Evolutionary conservation across 2,113 vertebrate species (phyloP), one percentile per base, ranked within the genome.

Genomic region (Emberiza fucata): DNA sequence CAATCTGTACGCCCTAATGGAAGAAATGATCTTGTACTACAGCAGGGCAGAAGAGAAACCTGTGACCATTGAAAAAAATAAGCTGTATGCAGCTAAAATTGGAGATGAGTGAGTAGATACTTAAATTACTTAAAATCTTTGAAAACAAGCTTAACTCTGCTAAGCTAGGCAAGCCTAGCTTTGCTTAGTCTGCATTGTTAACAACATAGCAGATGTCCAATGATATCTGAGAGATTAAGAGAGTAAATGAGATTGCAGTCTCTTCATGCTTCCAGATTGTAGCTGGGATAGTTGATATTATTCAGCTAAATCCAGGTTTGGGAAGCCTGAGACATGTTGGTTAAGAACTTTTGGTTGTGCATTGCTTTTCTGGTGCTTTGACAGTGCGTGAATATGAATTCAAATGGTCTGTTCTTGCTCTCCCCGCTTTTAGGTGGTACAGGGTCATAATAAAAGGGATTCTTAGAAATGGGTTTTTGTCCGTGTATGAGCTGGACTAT

Each of bases 11-110:
- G 98, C 98, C 61, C 89, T 99, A 51, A 99, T 99, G 99, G 99
- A 99, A 63, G 99, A 99, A 96, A 99, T 99, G 99, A 98, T 99
- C 60, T 97, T 99, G 8, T 98, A 98, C 90, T 99, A 99, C 86
- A 99, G 99, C 59, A 97, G 97, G 65, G 96, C 94, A 12, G 98
- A 97, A 64, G 98, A 98, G 92, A 97, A 91, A 70, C 85, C 86
- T 10, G 39, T 97, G 29, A 53, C 79, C 1, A 66, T 99, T 33
- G 97, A 98, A 68, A 99, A 98, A 92, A 98, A 98, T 97, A 98
- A 98, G 13, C 86, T 99, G 64, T 99, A 98, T 24, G 99, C 99
- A 70, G 99, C 98, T 81, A 99, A 99, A 96, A 98, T 99, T 82
- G 98, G 99, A 94, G 99, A 99, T 81, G 98, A 98, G 99, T 99